Conservation (phyloP, 2,113 vertebrate genomes). For the Crotalus horridus region DNA sequence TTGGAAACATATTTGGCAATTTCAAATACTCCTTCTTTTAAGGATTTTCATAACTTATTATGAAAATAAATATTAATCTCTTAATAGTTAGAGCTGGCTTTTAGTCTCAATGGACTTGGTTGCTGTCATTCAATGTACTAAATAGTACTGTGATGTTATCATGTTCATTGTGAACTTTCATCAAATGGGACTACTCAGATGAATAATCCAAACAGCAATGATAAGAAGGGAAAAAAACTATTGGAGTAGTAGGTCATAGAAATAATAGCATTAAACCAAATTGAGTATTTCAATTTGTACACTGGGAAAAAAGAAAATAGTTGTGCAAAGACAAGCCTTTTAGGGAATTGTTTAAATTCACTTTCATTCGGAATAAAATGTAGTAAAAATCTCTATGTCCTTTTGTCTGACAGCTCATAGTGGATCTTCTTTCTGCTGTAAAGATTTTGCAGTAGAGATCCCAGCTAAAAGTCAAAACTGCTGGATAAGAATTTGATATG, state of each 20-base stretch:
- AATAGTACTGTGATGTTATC: not conserved
- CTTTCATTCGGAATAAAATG: not conserved
- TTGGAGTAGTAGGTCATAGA: not conserved
- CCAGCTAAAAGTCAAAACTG: slow-evolving; percentile 51
- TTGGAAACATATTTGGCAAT: not conserved
- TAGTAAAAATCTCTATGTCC: not conserved
- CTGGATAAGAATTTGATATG: slow-evolving; percentile 51
- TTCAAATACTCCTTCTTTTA: not conserved
- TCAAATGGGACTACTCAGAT: not conserved
- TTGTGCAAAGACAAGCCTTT: not conserved
- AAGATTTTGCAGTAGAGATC: slow-evolving; percentile 43
- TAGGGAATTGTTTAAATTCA: not conserved
- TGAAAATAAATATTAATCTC: not conserved
- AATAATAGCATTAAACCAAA: not conserved
- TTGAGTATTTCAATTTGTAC: not conserved
- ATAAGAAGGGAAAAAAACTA: not conserved
- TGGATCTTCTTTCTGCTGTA: slow-evolving; percentile 41
- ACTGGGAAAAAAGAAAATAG: not conserved
- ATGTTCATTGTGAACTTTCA: not conserved
- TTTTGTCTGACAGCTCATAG: slow-evolving; percentile 28
- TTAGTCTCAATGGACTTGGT: not conserved
- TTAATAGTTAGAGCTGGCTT: not conserved
- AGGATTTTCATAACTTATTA: not conserved
- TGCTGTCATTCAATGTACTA: not conserved
- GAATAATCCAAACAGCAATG: not conserved